A percentile compares a stretch with the other conserved stretches of the same genome.
Conservation (phyloP, 2,888 invertebrate species). For the Geotrupes spiniger region DNA sequence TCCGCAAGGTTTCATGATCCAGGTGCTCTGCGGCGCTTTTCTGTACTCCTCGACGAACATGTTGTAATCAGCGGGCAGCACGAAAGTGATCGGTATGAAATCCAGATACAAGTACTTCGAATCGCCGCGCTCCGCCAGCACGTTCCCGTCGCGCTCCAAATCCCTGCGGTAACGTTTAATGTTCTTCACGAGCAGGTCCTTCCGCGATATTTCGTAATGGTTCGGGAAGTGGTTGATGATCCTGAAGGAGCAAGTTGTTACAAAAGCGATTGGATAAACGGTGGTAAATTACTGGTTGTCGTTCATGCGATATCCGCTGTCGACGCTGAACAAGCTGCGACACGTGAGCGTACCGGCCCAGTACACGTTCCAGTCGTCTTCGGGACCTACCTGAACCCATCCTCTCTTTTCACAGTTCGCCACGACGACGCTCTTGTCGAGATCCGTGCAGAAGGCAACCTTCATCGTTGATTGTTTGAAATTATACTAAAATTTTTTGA, state of each 20-base stretch:
- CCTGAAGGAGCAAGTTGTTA: conserved; percentile 48
- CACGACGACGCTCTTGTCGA: conserved; percentile 90
- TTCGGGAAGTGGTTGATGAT: conserved; percentile 96
- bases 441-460: conserved; percentile 75
- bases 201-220: conserved; percentile 91
- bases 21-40: conserved; percentile 90
- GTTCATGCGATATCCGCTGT: conserved; percentile 86
- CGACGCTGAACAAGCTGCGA: conserved; percentile 85
- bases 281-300: conserved; percentile 75
- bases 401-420: conserved; percentile 91
- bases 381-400: conserved; percentile 83
- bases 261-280: conserved; percentile 1
- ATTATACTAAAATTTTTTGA: conserved; percentile 25
- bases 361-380: conserved; percentile 95
- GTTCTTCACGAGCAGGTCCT: conserved; percentile 94
- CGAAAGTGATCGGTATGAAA: conserved; percentile 91
- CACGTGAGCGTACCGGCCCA: conserved; percentile 94
- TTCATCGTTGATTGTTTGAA: conserved; percentile 43
- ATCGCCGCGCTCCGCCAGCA: conserved; percentile 79
- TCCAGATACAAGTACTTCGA: conserved; percentile 79
- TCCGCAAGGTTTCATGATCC: conserved; percentile 98
- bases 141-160: conserved; percentile 84
- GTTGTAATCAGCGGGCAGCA: conserved; percentile 93
- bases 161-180: conserved; percentile 93
- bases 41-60: conserved; percentile 96